phyloP scores from a whole-genome alignment of 92 coral and sea anemone genomes.

The Muricea muricata region DNA sequence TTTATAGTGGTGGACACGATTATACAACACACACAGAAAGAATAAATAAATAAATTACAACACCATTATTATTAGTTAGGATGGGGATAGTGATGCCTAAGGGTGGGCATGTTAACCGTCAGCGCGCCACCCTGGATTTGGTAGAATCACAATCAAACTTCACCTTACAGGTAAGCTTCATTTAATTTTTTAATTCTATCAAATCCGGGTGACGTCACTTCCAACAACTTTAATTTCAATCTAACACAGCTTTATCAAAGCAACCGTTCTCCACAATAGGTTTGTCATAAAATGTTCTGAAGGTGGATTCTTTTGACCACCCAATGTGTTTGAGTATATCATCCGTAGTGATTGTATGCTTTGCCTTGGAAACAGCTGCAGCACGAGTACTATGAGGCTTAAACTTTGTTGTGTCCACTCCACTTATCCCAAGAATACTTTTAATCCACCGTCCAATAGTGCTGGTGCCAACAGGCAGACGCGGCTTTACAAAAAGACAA shows the following conservation, averaged over 20 bases:
- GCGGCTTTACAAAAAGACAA: conserved; percentile 59
- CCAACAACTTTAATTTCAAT: too few relatives aligned
- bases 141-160: too few relatives aligned
- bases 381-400: conserved; percentile 59
- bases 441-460: conserved; percentile 59
- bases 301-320: conserved; percentile 68
- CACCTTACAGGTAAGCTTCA: too few relatives aligned
- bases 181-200: too few relatives aligned
- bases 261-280: conserved; percentile 64
- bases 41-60: too few relatives aligned
- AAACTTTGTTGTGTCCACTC: conserved; percentile 44
- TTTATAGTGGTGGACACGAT: too few relatives aligned
- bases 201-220: too few relatives aligned
- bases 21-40: too few relatives aligned
- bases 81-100: too few relatives aligned
- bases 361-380: conserved; percentile 65
- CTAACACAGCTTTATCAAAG: conserved; percentile 48
- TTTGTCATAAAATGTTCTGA: conserved; percentile 59
- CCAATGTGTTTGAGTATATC: conserved; percentile 56
- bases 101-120: too few relatives aligned
- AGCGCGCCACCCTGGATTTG: too few relatives aligned
- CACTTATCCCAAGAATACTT: neutral
- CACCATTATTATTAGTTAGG: too few relatives aligned
- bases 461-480: conserved; percentile 46
- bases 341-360: conserved; percentile 51